phyloP scores from a whole-genome alignment of 1,140 invertebrate species.

The Drosophila grimshawi region DNA sequence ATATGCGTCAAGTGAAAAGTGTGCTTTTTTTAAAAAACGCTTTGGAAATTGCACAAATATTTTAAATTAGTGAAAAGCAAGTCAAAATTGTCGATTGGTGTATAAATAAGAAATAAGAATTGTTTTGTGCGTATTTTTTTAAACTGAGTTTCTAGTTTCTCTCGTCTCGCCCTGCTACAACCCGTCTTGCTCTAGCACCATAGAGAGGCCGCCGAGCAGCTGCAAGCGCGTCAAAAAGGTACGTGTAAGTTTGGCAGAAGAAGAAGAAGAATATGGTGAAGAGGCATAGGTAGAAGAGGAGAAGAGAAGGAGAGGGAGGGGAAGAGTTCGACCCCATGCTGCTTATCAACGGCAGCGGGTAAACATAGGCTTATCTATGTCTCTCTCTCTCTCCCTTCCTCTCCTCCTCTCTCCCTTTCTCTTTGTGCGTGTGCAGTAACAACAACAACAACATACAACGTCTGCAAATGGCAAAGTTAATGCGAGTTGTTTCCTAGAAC shows the following conservation, averaged over 20 bases:
- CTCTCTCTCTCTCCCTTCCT: background rate
- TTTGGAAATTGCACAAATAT: conserved; percentile 11
- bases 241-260: conserved; percentile 46
- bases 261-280: background rate
- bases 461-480: conserved; percentile 35
- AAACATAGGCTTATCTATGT: conserved; percentile 56
- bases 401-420: background rate
- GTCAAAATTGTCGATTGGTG: background rate
- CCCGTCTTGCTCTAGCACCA: conserved; percentile 3
- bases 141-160: background rate
- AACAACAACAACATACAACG: background rate
- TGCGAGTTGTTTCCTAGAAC: conserved; percentile 43
- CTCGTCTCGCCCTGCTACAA: background rate
- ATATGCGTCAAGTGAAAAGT: conserved; percentile 18
- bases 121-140: conserved; percentile 1
- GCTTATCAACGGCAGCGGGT: conserved; percentile 56
- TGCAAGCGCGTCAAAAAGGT: conserved; percentile 68
- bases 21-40: background rate
- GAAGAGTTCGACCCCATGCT: conserved; percentile 16
- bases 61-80: conserved; percentile 12
- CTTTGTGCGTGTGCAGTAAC: conserved; percentile 7
- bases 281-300: background rate
- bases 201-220: conserved; percentile 19
- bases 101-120: background rate
- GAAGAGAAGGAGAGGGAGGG: background rate